phyloP scores from a whole-genome alignment of 2,888 invertebrate species.

The Allophyes oxyacanthae region DNA sequence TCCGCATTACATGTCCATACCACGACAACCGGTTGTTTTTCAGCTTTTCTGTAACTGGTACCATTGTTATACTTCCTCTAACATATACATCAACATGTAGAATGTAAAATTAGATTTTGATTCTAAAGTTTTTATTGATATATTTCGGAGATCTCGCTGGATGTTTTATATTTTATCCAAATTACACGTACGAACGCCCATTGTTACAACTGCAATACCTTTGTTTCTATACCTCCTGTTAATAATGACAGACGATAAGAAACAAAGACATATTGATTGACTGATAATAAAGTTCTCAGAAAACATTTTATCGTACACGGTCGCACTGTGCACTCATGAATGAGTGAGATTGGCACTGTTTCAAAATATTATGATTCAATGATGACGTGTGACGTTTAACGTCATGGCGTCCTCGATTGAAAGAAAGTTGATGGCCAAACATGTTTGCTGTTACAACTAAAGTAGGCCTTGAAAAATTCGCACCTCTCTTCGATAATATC shows the following conservation, averaged over 20 bases:
- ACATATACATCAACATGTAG: too few species aligned
- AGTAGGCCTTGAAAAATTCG: too few species aligned
- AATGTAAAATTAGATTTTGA: too few species aligned
- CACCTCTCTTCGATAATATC: too few species aligned
- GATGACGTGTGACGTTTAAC: constrained; percentile 48
- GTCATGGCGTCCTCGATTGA: constrained; percentile 31
- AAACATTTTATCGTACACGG: not conserved
- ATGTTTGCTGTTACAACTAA: not conserved
- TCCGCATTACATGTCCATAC: too few species aligned
- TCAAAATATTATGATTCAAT: constrained; percentile 73
- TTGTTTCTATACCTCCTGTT: not conserved
- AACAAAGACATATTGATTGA: constrained; percentile 18
- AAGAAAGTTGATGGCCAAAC: constrained; percentile 22
- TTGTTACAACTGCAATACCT: not conserved
- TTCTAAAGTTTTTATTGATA: too few species aligned
- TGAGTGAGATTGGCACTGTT: constrained; percentile 71
- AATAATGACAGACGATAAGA: not conserved
- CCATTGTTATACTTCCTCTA: too few species aligned
- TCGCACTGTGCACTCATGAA: constrained; percentile 43
- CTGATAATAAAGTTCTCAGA: constrained; percentile 9
- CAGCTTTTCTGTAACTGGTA: too few species aligned
- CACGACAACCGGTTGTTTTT: too few species aligned
- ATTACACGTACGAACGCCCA: not conserved
- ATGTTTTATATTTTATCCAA: too few species aligned
- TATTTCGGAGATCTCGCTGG: too few species aligned